phyloP scores from a whole-genome alignment of 2,797 vertebrate genomes.

The Rhinatrema bivittatum region DNA sequence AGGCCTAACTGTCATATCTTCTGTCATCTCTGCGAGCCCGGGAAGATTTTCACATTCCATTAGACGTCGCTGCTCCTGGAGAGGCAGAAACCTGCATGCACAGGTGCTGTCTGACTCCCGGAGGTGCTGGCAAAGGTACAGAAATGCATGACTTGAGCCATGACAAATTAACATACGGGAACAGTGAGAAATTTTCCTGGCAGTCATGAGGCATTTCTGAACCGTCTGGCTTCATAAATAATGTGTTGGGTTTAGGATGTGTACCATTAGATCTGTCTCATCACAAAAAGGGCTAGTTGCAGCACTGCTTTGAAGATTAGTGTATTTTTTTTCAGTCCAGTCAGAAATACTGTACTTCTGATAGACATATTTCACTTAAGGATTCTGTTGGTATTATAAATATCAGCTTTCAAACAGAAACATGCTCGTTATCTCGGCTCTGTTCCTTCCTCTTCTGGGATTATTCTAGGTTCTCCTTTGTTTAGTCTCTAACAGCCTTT shows the following conservation, averaged over 20 bases:
- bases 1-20: slow-evolving; percentile 4
- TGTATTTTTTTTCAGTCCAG: no score
- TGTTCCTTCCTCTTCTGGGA: no score
- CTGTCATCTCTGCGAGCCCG: background rate
- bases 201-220: no score
- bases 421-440: no score
- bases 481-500: no score
- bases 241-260: background rate
- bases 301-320: background rate
- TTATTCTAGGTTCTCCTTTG: no score
- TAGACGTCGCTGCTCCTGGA: background rate
- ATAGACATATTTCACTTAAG: background rate
- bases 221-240: rapidly evolving
- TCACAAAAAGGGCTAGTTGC: background rate
- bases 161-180: background rate
- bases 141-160: background rate
- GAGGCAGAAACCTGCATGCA: background rate
- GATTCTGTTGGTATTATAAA: background rate
- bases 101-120: background rate
- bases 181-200: background rate
- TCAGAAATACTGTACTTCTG: background rate
- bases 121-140: background rate
- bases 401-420: no score
- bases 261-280: rapidly evolving
- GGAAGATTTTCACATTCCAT: slow-evolving; percentile 1